Evolutionary conservation across 2,113 vertebrate species (phyloP).

Genomic region (Chlamydotis undulata): DNA sequence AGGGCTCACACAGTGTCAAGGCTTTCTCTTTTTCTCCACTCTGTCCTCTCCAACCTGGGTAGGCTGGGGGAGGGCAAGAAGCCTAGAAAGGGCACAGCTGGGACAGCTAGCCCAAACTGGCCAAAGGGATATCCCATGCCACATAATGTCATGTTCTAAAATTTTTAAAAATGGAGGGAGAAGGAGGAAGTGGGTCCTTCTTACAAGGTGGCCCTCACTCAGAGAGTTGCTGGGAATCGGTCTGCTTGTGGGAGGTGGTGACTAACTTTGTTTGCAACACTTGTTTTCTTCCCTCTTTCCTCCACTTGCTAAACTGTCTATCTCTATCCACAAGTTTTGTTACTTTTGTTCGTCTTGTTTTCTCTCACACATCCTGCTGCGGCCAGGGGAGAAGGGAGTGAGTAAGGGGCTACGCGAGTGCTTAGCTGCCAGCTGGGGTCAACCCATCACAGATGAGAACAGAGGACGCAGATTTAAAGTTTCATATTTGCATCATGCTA

Average conservation of each 20-base stretch:
- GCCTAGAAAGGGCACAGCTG: not conserved
- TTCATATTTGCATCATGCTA: not conserved
- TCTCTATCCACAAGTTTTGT: not conserved
- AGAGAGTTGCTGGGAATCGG: not conserved
- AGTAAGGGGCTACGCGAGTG: not conserved
- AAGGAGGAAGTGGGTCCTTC: not conserved
- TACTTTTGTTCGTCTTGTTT: not conserved
- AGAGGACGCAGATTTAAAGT: not conserved
- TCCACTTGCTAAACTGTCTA: not conserved
- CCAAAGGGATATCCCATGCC: not conserved
- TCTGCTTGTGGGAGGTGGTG: not conserved
- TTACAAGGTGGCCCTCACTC: not conserved
- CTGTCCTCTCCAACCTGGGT: accelerated
- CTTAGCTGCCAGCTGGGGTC: not conserved
- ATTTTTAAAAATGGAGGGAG: not conserved
- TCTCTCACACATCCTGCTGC: not conserved
- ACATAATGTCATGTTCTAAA: not conserved
- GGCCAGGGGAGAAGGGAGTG: not conserved
- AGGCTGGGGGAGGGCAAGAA: not conserved
- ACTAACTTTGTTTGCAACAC: not conserved
- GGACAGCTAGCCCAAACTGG: not conserved
- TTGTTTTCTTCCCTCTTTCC: not conserved
- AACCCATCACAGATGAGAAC: not conserved
- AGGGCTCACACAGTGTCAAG: not conserved
- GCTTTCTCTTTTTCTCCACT: not conserved